Conservation (phyloP, 2,888 invertebrate genomes). For the Ctena decussata region DNA sequence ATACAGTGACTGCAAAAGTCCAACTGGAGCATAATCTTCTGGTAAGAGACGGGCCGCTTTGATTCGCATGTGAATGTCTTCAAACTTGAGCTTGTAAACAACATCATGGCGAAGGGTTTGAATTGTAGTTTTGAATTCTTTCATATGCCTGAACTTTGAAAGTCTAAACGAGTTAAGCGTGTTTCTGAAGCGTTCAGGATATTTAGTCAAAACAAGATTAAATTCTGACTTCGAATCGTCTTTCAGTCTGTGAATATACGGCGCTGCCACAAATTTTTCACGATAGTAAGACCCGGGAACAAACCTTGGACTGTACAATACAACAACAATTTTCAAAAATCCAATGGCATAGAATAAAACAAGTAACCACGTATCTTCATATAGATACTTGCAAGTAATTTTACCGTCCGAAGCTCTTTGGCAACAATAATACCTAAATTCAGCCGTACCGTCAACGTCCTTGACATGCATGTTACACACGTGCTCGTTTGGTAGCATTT, state of each 20-base stretch:
- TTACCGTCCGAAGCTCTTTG: conserved; percentile 11
- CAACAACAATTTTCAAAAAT: conserved; percentile 73
- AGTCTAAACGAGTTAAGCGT: conserved; percentile 26
- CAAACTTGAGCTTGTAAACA: conserved; percentile 50
- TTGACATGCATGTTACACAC: conserved; percentile 69
- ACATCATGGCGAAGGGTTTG: conserved; percentile 40
- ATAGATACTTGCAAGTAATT: conserved; percentile 46
- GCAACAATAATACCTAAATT: conserved; percentile 55
- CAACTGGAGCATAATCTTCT: conserved; percentile 73
- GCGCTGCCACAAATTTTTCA: conserved; percentile 16
- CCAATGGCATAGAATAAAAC: conserved; percentile 70
- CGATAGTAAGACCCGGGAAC: conserved; percentile 5
- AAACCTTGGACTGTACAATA: conserved; percentile 15
- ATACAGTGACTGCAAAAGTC: conserved; percentile 70
- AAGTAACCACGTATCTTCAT: conserved; percentile 70
- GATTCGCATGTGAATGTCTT: conserved; percentile 66
- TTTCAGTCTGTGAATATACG: conserved; percentile 32
- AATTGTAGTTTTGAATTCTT: conserved; percentile 45
- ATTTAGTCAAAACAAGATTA: conserved; percentile 33
- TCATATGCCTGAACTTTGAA: conserved; percentile 40
- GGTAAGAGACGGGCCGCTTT: conserved; percentile 70
- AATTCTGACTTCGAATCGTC: not conserved
- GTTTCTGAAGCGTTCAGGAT: conserved; percentile 27
- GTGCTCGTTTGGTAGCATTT: conserved; percentile 51
- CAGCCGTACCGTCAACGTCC: conserved; percentile 35